Base-by-base conservation (phyloP, 2,113 vertebrate genomes). In the Orthonyx spaldingii region DNA sequence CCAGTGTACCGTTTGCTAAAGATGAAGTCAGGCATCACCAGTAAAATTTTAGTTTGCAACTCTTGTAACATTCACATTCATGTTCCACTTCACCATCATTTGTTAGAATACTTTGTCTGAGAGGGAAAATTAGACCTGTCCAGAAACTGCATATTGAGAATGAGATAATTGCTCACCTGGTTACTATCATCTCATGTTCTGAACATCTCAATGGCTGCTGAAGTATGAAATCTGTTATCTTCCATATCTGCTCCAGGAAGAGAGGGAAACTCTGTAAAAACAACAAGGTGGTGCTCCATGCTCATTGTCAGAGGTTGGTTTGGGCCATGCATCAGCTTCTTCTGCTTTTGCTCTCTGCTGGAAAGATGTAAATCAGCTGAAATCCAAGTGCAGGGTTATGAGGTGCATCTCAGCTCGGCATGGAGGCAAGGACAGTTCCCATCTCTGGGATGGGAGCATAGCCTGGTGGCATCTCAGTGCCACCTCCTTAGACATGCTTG, bases 331-430 rank as follows among this genome's bases (percentile, higher is more conserved):
- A 39, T 23, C n/a, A 19, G 16, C 19, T 75, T 13, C 28, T 46
- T n/a, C n/a, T 53, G 56, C 50, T 64, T 55, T 69, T 87, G 18
- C 16, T 65, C n/a, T 22, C 24, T 10, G 0, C 4, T 32, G 79
- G 27, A 47, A 21, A 6, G 26, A 32, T 13, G 32, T 7, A 4
- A 56, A 23, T 11, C 46, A 44, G 26, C 32, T 65, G 32, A 22
- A 1, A 27, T 7, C 9, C 0, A 9, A 10, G 21, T 1, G 1
- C 27, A 27, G 65, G 22, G 10, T 47, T 52, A 4, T 0, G 9
- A 56, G 53, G 32, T 10, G 6, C 35, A 8, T 7, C 69, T 61
- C 6, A 9, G 30, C 63, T 47, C 64, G n/a, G 46, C 72, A 30
- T 1, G 1, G 4, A 28, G 59, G 18, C 16, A 27, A 60, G 56